Percentiles rank a stretch among this genome's conserved stretches.
phyloP scores from a whole-genome alignment of 2,797 vertebrate genomes.

The Hyperoplus immaculatus region DNA sequence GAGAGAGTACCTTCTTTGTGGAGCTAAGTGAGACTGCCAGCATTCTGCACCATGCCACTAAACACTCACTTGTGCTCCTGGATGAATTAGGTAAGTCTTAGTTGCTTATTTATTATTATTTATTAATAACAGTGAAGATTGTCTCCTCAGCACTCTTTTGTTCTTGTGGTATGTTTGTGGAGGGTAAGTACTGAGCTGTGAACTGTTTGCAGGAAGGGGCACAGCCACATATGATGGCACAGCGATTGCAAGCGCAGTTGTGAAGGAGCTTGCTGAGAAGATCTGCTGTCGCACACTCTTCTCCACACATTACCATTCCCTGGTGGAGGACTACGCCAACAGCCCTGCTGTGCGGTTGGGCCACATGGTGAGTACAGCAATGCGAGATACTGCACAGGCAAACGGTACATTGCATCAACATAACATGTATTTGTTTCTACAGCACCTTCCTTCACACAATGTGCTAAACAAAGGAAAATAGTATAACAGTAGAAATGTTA shows the following conservation, averaged over 20 bases:
- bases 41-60: slow-evolving; percentile 94
- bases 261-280: slow-evolving; percentile 93
- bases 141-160: not conserved
- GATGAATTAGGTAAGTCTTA: slow-evolving; percentile 92
- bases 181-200: not conserved
- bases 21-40: slow-evolving; percentile 98
- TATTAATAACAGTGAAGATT: no score
- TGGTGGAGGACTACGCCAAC: slow-evolving; percentile 93
- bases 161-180: not conserved
- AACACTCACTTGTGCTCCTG: slow-evolving; percentile 96
- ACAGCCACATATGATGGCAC: slow-evolving; percentile 99
- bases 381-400: not conserved
- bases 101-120: no score
- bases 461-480: no score
- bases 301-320: slow-evolving; percentile 97
- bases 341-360: slow-evolving; percentile 89
- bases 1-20: slow-evolving; percentile 99
- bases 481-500: no score
- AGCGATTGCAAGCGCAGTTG: slow-evolving; percentile 96
- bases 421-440: no score
- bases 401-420: not conserved
- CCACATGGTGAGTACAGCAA: slow-evolving; percentile 91
- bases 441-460: no score
- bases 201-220: slow-evolving; percentile 89
- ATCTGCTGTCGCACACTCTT: slow-evolving; percentile 95